A percentile compares a stretch with the other conserved stretches of the same genome.
phyloP scores from a whole-genome alignment of 2,797 vertebrate genomes.

The Bufotes viridis region DNA sequence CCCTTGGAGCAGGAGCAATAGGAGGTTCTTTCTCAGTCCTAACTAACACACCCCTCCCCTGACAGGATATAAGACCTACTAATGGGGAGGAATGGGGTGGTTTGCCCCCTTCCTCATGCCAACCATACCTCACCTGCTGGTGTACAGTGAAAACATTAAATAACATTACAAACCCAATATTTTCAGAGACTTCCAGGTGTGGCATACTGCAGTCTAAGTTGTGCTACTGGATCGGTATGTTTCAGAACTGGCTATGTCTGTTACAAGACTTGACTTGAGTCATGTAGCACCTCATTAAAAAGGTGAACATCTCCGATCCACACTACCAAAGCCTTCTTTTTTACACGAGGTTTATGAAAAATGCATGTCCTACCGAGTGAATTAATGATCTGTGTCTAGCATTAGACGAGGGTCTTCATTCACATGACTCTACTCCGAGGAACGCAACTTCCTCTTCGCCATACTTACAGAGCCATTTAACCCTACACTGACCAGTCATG shows the following conservation, averaged over 20 bases:
- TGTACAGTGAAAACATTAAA: too few relatives aligned
- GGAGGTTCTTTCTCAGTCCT: too few relatives aligned
- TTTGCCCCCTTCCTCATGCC: too few relatives aligned
- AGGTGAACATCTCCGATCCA: neutral
- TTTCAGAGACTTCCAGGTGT: too few relatives aligned
- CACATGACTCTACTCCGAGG: neutral
- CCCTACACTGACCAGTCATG: neutral
- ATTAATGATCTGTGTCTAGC: conserved; percentile 18
- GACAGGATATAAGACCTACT: too few relatives aligned
- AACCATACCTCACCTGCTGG: too few relatives aligned
- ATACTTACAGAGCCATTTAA: neutral
- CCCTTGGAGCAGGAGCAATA: too few relatives aligned
- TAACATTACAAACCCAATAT: too few relatives aligned
- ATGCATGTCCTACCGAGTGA: conserved; percentile 13
- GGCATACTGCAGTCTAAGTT: too few relatives aligned
- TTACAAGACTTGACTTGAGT: neutral
- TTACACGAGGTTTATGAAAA: conserved; percentile 23
- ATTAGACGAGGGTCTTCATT: neutral
- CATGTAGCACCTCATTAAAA: conserved; percentile 2
- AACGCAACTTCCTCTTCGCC: neutral
- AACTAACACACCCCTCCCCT: too few relatives aligned
- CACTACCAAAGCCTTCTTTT: conserved; percentile 1
- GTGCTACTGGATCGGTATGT: too few relatives aligned
- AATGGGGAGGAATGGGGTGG: too few relatives aligned
- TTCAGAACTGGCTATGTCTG: neutral